Evolutionary conservation across 2,113 vertebrate genomes (phyloP).

Genomic region (Philantomba maxwellii): DNA sequence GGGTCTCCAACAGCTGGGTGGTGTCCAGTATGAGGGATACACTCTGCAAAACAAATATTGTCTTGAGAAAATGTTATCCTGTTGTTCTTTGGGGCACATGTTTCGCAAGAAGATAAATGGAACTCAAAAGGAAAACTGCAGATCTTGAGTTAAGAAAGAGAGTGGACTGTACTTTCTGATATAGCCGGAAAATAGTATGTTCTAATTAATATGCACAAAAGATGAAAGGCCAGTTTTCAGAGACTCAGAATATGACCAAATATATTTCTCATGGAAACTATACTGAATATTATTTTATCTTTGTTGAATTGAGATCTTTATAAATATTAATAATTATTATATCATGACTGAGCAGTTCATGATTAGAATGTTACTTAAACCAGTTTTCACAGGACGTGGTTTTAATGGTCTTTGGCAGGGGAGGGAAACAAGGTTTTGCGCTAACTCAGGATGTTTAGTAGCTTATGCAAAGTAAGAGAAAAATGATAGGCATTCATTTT

Average conservation of each 20-base stretch:
- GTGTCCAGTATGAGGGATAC: slow-evolving; percentile 3
- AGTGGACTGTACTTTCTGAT: neutral
- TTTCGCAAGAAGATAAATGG: slow-evolving; percentile 51
- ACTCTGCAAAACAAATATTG: slow-evolving; percentile 44
- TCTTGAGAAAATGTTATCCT: slow-evolving; percentile 33
- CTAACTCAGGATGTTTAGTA: neutral
- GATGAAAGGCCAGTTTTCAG: neutral
- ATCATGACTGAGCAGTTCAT: neutral
- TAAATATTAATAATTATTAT: neutral
- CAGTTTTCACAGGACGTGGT: neutral
- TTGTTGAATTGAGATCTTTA: neutral
- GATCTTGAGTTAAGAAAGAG: neutral
- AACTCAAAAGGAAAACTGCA: slow-evolving; percentile 2
- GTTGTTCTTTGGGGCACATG: neutral
- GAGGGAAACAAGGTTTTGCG: neutral
- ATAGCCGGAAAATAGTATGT: neutral
- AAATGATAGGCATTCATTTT: neutral
- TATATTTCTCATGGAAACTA: neutral
- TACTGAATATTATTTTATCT: neutral
- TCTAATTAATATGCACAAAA: neutral
- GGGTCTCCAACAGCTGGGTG: slow-evolving; percentile 18
- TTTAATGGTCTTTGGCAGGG: neutral
- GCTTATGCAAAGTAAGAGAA: neutral
- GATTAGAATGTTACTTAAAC: neutral
- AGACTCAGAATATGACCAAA: neutral